Percentiles rank a stretch among this genome's conserved stretches.
Conservation (phyloP, 2,797 vertebrate species). For the Esox lucius region DNA sequence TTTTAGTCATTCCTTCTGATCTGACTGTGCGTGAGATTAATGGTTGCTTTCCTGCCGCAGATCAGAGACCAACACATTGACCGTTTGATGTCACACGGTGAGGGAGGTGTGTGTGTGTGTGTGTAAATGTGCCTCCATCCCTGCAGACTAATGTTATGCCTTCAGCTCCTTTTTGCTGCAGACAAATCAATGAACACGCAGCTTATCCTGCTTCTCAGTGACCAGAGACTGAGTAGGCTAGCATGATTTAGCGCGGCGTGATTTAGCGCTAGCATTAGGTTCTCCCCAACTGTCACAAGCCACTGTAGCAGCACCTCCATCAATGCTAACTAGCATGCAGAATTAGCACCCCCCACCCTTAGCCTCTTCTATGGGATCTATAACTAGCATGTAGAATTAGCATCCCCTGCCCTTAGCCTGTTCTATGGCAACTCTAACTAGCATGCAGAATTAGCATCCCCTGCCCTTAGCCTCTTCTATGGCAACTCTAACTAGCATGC, state of each 20-base stretch:
- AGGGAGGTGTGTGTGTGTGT: constrained; percentile 9
- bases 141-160: constrained; percentile 57
- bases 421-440: too few species aligned
- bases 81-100: background rate
- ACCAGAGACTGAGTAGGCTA: constrained; percentile 28
- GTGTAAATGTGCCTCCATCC: constrained; percentile 37
- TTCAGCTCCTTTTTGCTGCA: constrained; percentile 59
- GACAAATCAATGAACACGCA: constrained; percentile 67
- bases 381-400: too few species aligned
- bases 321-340: background rate
- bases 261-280: constrained; percentile 10
- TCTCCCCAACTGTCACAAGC: background rate
- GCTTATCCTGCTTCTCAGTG: constrained; percentile 42
- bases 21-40: constrained; percentile 22
- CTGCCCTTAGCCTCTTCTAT: too few species aligned
- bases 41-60: constrained; percentile 45
- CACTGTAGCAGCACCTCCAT: background rate
- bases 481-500: too few species aligned
- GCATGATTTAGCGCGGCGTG: too few species aligned
- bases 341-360: background rate
- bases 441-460: too few species aligned
- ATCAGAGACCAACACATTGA: constrained; percentile 57
- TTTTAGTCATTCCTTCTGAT: constrained; percentile 12
- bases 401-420: too few species aligned
- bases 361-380: too few species aligned